A percentile compares a stretch with the other conserved stretches of the same genome.
phyloP scores from a whole-genome alignment of 2,888 invertebrate genomes.

The Bugulina stolonifera region DNA sequence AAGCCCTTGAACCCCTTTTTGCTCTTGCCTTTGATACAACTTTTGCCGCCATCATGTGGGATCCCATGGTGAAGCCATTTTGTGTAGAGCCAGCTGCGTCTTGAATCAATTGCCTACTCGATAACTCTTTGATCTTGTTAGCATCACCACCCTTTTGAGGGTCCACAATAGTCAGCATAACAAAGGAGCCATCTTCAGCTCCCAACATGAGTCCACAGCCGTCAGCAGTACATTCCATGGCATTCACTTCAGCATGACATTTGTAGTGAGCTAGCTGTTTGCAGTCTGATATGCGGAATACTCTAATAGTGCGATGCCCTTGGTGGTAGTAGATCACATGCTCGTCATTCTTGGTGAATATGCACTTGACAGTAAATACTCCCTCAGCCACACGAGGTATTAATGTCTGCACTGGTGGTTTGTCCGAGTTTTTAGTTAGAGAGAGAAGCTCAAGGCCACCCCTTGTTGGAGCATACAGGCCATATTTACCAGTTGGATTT shows the following conservation, averaged over 20 bases:
- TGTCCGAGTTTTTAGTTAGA: constrained; percentile 71
- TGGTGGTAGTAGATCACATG: constrained; percentile 95
- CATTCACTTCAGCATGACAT: constrained; percentile 47
- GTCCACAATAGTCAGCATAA: constrained; percentile 77
- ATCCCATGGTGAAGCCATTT: not conserved
- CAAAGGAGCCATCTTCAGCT: constrained; percentile 87
- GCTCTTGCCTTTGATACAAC: constrained; percentile 19
- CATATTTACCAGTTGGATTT: constrained; percentile 64
- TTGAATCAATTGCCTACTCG: constrained; percentile 13
- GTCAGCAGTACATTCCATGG: constrained; percentile 43
- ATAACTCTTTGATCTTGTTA: not conserved
- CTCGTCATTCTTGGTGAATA: constrained; percentile 86
- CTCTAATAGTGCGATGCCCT: constrained; percentile 84
- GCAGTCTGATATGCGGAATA: constrained; percentile 84
- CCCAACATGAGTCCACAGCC: constrained; percentile 64
- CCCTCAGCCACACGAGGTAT: constrained; percentile 87
- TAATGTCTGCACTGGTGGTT: constrained; percentile 70
- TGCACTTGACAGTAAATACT: constrained; percentile 88
- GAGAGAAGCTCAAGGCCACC: constrained; percentile 87
- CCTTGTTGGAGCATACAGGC: constrained; percentile 80
- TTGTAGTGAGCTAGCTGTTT: constrained; percentile 80
- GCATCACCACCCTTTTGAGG: constrained; percentile 38
- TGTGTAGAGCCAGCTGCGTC: not conserved
- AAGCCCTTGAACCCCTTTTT: constrained; percentile 18
- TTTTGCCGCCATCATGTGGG: constrained; percentile 22